Base-by-base conservation (phyloP, 2,113 vertebrate species). In the Cyprinodon brontotheroides region DNA sequence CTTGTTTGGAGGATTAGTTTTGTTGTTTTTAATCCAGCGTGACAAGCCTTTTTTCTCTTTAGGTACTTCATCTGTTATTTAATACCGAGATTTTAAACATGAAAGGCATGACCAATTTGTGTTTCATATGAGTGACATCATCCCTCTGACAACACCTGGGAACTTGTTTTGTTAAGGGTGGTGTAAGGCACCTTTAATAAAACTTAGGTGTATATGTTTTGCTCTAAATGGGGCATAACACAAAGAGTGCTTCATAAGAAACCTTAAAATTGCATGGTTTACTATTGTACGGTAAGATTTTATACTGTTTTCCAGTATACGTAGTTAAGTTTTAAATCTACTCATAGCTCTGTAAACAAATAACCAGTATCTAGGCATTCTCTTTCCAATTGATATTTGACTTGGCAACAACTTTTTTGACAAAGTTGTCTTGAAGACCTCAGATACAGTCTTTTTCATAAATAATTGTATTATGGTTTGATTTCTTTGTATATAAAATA, bases 51-150 rank as follows among this genome's bases (percentile, higher is more conserved):
- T 85, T 87, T 84, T 81, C 84, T 84, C 83, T 85, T 83, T 85
- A 84, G 78, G 59, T 80, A 37, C 74, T 86, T 93, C 81, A 92
- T 92, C 85, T 91, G 83, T 82, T 84, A 78, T 86, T 89, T 87
- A 88, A 83, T 77, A 72, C 74, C 75, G 40, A 86, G 87, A 88
- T 89, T 87, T 79, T 59, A 63, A 36, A 89, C 90, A 92, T 93
- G 83, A 92, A 92, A 93, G 87, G 82, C 80, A 72, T 36, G 80
- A 84, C 80, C 83, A 84, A 72, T 86, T 86, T 77, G 75, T 66
- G 77, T 90, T 91, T 90, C 86, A 86, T 86, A 79, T 65, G 68
- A 80, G 68, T 89, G 87, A 91, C 86, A 89, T 90, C 87, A 88
- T 85, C 77, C 78, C 63, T 68, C 71, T 82, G 77, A 69, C 68